Conservation (phyloP, 2,888 invertebrate species). For the Drymonia ruficornis region DNA sequence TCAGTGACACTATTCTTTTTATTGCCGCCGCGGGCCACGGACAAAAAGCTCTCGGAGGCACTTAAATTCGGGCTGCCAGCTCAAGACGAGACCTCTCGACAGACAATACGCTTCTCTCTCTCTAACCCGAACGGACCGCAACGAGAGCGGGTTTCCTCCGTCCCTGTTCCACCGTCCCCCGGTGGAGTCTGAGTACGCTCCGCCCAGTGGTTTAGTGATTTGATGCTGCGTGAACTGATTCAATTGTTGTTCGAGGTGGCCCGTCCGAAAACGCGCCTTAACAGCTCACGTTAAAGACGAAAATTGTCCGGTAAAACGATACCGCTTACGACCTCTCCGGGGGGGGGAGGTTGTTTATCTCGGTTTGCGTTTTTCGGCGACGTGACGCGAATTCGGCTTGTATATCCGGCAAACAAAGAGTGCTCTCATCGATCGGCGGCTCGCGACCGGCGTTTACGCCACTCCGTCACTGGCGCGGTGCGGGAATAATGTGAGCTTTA, state of each 20-base stretch:
- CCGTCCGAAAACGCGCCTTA: conserved; percentile 76
- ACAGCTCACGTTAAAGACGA: conserved; percentile 77
- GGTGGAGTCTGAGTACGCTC: conserved; percentile 81
- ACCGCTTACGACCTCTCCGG: conserved; percentile 76
- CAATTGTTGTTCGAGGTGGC: conserved; percentile 75
- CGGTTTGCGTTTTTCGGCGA: conserved; percentile 83
- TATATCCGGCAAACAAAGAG: conserved; percentile 80
- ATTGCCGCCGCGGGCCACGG: conserved; percentile 70
- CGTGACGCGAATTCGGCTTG: conserved; percentile 83
- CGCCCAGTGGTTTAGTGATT: conserved; percentile 85
- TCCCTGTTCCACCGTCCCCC: conserved; percentile 75
- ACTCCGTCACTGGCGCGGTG: conserved; percentile 49
- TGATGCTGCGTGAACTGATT: conserved; percentile 86
- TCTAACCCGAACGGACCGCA: conserved; percentile 51
- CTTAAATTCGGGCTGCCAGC: conserved; percentile 76
- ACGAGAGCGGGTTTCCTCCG: conserved; percentile 56
- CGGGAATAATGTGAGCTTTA: conserved; percentile 72
- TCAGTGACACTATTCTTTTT: conserved; percentile 82
- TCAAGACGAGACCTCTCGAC: conserved; percentile 62
- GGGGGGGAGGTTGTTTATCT: conserved; percentile 81
- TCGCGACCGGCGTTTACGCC: conserved; percentile 64
- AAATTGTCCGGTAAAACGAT: conserved; percentile 79
- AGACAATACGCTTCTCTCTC: conserved; percentile 67
- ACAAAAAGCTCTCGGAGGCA: conserved; percentile 78
- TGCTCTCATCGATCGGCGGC: conserved; percentile 76